phyloP scores from a whole-genome alignment of 2,113 vertebrate genomes.

The Plestiodon gilberti region DNA sequence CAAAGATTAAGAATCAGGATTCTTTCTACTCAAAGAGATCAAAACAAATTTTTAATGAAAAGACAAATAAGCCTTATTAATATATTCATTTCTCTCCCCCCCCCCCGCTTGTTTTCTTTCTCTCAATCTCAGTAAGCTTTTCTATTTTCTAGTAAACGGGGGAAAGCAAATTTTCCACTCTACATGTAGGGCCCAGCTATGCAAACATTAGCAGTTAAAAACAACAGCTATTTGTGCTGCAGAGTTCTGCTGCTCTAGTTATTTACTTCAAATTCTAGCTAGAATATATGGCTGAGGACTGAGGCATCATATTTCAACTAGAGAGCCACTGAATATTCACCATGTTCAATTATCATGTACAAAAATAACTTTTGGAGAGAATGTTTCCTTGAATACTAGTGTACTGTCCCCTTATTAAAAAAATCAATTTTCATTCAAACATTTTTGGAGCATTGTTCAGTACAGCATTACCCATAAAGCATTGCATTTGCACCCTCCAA shows the following conservation, averaged over 20 bases:
- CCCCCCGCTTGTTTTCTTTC: neutral
- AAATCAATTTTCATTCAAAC: neutral
- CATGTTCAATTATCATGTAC: neutral
- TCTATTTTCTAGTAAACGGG: neutral
- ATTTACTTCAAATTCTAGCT: neutral
- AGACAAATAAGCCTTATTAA: constrained; percentile 24
- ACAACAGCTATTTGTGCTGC: neutral
- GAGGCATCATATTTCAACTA: neutral
- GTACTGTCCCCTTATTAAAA: neutral
- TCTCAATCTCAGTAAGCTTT: neutral
- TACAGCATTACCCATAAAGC: neutral
- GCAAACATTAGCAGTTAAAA: neutral
- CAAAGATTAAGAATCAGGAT: constrained; percentile 52
- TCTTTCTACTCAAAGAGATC: constrained; percentile 31
- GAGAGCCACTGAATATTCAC: neutral
- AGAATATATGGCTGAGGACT: neutral
- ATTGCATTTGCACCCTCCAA: neutral
- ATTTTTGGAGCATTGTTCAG: neutral
- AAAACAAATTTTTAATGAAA: constrained; percentile 39
- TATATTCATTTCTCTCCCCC: neutral
- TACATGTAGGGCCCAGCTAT: neutral
- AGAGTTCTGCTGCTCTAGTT: neutral
- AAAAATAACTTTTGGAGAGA: neutral
- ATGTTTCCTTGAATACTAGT: neutral
- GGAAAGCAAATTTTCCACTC: neutral